Evolutionary conservation across 2,797 vertebrate species (phyloP).

Genomic region (Brachymystax lenok): DNA sequence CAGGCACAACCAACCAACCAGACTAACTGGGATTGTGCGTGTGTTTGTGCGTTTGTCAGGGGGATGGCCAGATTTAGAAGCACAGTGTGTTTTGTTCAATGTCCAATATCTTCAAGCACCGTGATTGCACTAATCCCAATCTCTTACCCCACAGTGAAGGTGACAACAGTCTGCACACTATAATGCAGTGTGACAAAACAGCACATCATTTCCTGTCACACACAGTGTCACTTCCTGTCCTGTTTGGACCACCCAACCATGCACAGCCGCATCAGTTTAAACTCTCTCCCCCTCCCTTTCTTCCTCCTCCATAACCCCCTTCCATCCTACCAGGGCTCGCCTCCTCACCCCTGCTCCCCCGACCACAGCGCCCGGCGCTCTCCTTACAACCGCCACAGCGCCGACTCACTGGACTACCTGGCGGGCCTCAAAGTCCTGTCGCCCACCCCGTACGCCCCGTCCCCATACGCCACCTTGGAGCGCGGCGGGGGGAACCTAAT

Average conservation of each 20-base stretch:
- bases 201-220: background rate
- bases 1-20: conserved; percentile 26
- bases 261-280: background rate
- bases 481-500: conserved; percentile 13
- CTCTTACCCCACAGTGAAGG: conserved; percentile 57
- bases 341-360: conserved; percentile 62
- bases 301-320: conserved; percentile 69
- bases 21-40: conserved; percentile 42
- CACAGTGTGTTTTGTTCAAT: background rate
- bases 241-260: background rate
- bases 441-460: conserved; percentile 67
- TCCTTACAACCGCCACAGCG: conserved; percentile 76
- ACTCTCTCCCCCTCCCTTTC: conserved; percentile 48
- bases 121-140: conserved; percentile 56
- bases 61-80: background rate
- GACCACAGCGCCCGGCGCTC: conserved; percentile 71
- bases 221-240: conserved; percentile 27
- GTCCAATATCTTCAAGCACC: background rate
- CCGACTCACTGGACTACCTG: conserved; percentile 76
- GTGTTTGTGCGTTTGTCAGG: conserved; percentile 23
- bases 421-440: conserved; percentile 72
- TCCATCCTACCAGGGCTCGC: conserved; percentile 72
- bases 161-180: conserved; percentile 24
- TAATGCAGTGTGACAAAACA: background rate
- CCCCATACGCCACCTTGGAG: conserved; percentile 68